Percentiles rank a stretch among this genome's conserved stretches.
Evolutionary conservation across 2,888 invertebrate genomes (phyloP).

Genomic region (Onthophagus sagittarius): DNA sequence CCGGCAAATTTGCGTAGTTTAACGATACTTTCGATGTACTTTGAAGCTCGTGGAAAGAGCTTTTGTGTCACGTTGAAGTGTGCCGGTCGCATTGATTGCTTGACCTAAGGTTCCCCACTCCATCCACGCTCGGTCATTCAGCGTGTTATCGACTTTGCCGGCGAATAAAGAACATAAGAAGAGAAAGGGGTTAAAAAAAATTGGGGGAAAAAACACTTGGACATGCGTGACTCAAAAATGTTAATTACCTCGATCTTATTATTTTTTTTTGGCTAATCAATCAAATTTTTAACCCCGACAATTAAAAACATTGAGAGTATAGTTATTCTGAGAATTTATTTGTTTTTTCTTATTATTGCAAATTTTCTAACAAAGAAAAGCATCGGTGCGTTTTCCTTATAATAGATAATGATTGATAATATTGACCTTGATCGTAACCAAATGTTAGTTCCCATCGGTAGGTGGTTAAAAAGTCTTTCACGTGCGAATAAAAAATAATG

Average conservation of each 20-base stretch:
- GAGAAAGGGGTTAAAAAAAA: not conserved
- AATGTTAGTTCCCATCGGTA: no score
- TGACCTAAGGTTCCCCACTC: slow-evolving; percentile 28
- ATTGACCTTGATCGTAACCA: no score
- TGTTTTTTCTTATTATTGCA: no score
- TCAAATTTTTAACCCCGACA: not conserved
- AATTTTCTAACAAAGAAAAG: no score
- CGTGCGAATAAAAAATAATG: no score
- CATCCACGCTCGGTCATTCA: slow-evolving; percentile 17
- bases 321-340: no score
- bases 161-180: slow-evolving; percentile 2
- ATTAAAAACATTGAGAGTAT: not conserved
- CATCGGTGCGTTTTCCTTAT: no score
- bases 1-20: no score
- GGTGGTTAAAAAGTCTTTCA: no score
- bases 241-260: not conserved
- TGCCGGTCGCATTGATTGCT: slow-evolving; percentile 31
- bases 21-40: no score
- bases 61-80: slow-evolving; percentile 19
- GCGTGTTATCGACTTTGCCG: slow-evolving; percentile 24
- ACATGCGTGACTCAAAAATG: slow-evolving; percentile 6
- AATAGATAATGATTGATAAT: no score
- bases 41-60: slow-evolving; percentile 18
- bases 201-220: not conserved
- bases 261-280: not conserved